Evolutionary conservation across 2,888 invertebrate genomes (phyloP).

Genomic region (Sinhomidia bicolor): DNA sequence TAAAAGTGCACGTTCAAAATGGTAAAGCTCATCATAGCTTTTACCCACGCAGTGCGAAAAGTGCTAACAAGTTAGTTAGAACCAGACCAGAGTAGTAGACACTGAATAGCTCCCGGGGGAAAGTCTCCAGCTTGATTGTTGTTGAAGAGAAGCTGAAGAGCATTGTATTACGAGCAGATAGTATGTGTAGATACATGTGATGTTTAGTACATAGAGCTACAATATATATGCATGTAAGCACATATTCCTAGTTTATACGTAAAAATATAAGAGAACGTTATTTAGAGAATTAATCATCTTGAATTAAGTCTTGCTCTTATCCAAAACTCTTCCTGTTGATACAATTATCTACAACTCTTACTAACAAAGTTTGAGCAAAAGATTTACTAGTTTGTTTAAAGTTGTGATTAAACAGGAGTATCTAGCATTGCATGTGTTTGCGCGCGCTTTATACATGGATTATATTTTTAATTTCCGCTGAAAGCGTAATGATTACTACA

Average conservation of each 20-base stretch:
- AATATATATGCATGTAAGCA: neutral
- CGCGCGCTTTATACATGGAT: too few species aligned
- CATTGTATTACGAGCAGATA: too few species aligned
- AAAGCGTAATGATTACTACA: too few species aligned
- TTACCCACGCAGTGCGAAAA: too few species aligned
- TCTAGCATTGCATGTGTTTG: too few species aligned
- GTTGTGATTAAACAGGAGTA: neutral
- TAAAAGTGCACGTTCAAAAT: neutral
- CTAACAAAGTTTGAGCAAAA: slow-evolving; percentile 24
- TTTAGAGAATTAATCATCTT: slow-evolving; percentile 35
- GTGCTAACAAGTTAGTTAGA: too few species aligned
- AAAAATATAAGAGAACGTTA: neutral
- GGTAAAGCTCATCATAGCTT: too few species aligned
- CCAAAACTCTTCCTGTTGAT: neutral
- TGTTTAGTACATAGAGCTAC: too few species aligned
- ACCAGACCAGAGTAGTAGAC: too few species aligned
- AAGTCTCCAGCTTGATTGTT: neutral
- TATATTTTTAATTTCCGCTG: too few species aligned
- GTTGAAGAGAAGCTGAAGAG: slow-evolving; percentile 2
- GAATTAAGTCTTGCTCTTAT: neutral
- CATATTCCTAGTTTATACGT: too few species aligned
- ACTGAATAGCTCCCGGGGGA: slow-evolving; percentile 32
- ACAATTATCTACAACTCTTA: slow-evolving; percentile 1
- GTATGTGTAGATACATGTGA: too few species aligned
- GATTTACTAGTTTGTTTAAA: neutral